A percentile compares a stretch with the other conserved stretches of the same genome.
Conservation (phyloP, 2,888 invertebrate species). For the Patella pellucida region DNA sequence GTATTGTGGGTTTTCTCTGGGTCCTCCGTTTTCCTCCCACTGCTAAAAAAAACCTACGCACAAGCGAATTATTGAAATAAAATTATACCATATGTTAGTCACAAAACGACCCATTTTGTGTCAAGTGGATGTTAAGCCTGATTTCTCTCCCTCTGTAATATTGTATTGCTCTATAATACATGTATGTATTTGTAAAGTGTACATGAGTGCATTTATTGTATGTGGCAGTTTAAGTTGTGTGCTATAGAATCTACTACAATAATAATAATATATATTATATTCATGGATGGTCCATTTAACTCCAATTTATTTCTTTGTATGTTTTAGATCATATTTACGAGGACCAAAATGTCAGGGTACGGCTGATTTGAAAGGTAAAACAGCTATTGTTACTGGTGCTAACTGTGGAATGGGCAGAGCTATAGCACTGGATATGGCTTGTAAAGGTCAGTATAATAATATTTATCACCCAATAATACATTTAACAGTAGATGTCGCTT, state of each 20-base stretch:
- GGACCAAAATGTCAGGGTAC: constrained; percentile 62
- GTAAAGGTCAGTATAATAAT: constrained; percentile 60
- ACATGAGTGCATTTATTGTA: neutral
- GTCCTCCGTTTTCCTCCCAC: too few species aligned
- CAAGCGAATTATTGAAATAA: too few species aligned
- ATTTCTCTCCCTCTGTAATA: too few species aligned
- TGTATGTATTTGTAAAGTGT: neutral
- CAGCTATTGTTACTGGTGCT: constrained; percentile 65
- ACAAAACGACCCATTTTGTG: too few species aligned
- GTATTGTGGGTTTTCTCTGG: too few species aligned
- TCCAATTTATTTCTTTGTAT: constrained; percentile 12
- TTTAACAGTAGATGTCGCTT: too few species aligned
- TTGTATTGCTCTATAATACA: too few species aligned
- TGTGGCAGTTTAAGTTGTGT: neutral
- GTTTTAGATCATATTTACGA: constrained; percentile 61
- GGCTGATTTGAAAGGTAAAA: constrained; percentile 57
- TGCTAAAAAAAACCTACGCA: too few species aligned
- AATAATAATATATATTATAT: neutral
- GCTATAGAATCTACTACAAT: neutral
- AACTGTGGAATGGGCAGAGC: constrained; percentile 64
- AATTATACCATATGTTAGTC: too few species aligned
- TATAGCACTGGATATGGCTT: constrained; percentile 58
- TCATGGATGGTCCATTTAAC: neutral
- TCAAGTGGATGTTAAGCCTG: too few species aligned
- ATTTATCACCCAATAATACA: too few species aligned